Percentiles rank a stretch among this genome's conserved stretches.
phyloP scores from a whole-genome alignment of 2,888 invertebrate species.

The Ecliptopera silaceata region DNA sequence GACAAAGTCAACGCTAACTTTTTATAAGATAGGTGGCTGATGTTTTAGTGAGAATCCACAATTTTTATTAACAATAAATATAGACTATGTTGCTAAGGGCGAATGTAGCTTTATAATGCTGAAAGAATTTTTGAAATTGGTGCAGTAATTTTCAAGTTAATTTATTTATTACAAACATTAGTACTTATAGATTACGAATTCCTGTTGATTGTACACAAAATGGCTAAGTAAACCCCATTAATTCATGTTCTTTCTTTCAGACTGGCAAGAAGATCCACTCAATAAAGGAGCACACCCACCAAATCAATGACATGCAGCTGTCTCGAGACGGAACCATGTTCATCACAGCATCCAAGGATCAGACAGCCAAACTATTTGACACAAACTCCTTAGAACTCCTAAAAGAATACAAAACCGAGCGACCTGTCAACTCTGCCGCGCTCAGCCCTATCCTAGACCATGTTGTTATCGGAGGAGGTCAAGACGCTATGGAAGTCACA shows the following conservation, averaged over 20 bases:
- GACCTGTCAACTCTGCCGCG: constrained; percentile 99
- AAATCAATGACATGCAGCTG: constrained; percentile 98
- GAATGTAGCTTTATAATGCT: too few relatives aligned
- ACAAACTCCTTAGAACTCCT: constrained; percentile 92
- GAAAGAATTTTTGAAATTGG: too few relatives aligned
- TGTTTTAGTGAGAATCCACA: too few relatives aligned
- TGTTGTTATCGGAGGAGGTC: constrained; percentile 98
- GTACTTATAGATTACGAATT: too few relatives aligned
- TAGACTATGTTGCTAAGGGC: too few relatives aligned
- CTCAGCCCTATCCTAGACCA: constrained; percentile 98
- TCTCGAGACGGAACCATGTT: constrained; percentile 97
- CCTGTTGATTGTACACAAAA: too few relatives aligned
- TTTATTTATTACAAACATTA: too few relatives aligned
- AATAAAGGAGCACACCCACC: constrained; percentile 91
- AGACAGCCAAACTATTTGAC: constrained; percentile 97
- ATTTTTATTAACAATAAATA: too few relatives aligned
- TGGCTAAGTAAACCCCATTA: not conserved
- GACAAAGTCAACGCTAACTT: too few relatives aligned
- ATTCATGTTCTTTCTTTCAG: constrained; percentile 59
- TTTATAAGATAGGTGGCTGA: too few relatives aligned
- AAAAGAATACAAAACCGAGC: constrained; percentile 98
- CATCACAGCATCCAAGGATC: constrained; percentile 98
- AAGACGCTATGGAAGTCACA: constrained; percentile 99
- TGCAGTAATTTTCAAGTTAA: too few relatives aligned
- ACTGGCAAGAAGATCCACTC: constrained; percentile 91